A percentile compares a stretch with the other conserved stretches of the same genome.
phyloP scores from a whole-genome alignment of 1,140 invertebrate species.

The Tetramorium alpestre region DNA sequence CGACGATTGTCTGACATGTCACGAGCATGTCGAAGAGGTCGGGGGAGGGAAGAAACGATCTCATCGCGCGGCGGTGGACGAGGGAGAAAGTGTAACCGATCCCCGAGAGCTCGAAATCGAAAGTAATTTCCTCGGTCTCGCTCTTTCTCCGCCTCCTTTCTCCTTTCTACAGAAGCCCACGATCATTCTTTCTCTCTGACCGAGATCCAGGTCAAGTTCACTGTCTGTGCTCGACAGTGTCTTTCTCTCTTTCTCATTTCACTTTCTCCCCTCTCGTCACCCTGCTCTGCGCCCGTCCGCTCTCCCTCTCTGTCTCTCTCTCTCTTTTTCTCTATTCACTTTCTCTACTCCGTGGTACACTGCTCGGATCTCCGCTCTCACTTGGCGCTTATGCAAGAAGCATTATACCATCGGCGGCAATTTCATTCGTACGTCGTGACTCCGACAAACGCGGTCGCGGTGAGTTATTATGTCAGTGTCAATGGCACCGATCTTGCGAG shows the following conservation, averaged over 20 bases:
- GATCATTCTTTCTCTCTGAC: conserved; percentile 79
- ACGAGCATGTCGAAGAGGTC: background rate
- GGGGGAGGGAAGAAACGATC: conserved; percentile 37
- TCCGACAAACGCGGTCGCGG: conserved; percentile 14
- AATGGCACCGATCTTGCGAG: conserved; percentile 70
- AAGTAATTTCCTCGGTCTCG: conserved; percentile 76
- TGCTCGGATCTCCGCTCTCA: conserved; percentile 17
- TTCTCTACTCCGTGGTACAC: conserved; percentile 44
- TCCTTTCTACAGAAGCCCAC: conserved; percentile 72
- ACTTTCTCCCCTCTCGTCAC: conserved; percentile 57
- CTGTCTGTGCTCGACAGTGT: conserved; percentile 67
- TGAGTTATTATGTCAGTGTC: conserved; percentile 78
- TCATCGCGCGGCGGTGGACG: conserved; percentile 30
- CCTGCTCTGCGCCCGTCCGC: background rate
- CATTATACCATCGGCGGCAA: conserved; percentile 52
- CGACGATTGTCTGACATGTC: conserved; percentile 8
- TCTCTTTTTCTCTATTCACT: conserved; percentile 20
- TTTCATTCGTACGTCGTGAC: conserved; percentile 67
- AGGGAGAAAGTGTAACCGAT: conserved; percentile 74
- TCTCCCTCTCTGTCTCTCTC: conserved; percentile 1
- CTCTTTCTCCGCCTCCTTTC: conserved; percentile 74
- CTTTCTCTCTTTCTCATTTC: conserved; percentile 68
- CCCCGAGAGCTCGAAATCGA: conserved; percentile 74
- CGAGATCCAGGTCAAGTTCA: conserved; percentile 80
- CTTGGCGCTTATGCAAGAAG: conserved; percentile 61